phyloP scores from a whole-genome alignment of 2,113 vertebrate genomes.

The Laticauda laticaudata region DNA sequence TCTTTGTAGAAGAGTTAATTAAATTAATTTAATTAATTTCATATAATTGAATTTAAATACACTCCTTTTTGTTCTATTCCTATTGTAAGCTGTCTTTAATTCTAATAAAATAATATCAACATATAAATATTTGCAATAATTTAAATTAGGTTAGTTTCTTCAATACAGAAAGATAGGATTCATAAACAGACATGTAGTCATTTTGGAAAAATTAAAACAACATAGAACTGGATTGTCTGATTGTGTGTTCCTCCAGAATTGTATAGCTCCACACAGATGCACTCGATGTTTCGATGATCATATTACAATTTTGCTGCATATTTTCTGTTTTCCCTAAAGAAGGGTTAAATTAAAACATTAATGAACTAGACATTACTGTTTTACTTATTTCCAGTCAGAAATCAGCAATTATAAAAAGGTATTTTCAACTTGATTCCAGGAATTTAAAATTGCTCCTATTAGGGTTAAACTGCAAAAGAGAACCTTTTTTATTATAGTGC shows the following conservation, averaged over 20 bases:
- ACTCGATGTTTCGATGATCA: background rate
- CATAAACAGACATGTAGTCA: background rate
- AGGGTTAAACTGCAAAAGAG: slow-evolving; percentile 1
- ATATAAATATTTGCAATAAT: background rate
- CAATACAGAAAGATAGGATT: background rate
- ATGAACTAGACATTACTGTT: background rate
- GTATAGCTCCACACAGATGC: background rate
- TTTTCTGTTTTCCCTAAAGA: background rate
- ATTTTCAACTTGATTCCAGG: background rate
- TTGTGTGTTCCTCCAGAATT: background rate
- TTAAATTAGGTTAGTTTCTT: background rate
- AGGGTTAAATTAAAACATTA: background rate
- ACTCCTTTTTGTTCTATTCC: background rate
- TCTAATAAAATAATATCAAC: background rate
- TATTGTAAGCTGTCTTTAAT: background rate
- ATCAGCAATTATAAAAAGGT: background rate
- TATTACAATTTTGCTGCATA: background rate
- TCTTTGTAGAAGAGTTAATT: background rate
- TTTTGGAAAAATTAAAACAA: background rate
- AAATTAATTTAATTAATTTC: no score
- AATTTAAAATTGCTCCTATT: background rate
- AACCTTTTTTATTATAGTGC: background rate
- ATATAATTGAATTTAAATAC: background rate
- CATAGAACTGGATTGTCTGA: background rate
- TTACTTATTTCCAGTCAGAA: background rate